Conservation (phyloP, 2,888 invertebrate genomes). For the Petrolisthes cinctipes region DNA sequence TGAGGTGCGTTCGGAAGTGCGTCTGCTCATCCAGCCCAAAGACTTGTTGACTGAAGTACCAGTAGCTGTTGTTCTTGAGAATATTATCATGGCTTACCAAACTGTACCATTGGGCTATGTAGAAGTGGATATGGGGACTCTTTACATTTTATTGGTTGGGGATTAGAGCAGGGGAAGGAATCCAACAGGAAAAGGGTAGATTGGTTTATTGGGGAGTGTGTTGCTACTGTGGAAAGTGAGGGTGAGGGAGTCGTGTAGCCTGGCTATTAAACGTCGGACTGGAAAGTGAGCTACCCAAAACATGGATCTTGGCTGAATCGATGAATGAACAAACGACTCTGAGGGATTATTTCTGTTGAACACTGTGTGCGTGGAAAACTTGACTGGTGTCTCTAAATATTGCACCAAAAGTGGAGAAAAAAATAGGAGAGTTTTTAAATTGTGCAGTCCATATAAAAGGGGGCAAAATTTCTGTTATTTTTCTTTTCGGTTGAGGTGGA, state of each 20-base stretch:
- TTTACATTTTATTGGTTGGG: background rate
- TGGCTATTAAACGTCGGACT: background rate
- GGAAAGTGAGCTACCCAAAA: conserved; percentile 15
- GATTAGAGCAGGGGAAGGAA: background rate
- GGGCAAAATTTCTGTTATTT: background rate
- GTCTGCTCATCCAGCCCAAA: conserved; percentile 19
- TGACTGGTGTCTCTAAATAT: conserved; percentile 49
- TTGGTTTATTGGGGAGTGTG: background rate
- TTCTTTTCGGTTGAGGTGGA: background rate
- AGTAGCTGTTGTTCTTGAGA: conserved; percentile 45
- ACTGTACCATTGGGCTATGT: conserved; percentile 33
- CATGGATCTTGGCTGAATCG: conserved; percentile 10
- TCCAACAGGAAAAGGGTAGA: background rate
- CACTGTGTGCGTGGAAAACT: conserved; percentile 48
- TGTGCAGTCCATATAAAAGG: conserved; percentile 54
- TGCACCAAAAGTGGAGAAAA: conserved; percentile 45
- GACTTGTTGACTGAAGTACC: conserved; percentile 37
- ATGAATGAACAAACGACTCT: conserved; percentile 13
- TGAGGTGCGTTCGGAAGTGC: conserved; percentile 13
- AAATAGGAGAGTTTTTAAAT: conserved; percentile 14
- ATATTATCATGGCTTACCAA: conserved; percentile 51
- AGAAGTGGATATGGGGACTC: background rate
- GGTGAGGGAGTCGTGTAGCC: background rate
- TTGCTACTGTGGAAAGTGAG: background rate
- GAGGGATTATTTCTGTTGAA: conserved; percentile 28